Percentiles rank a stretch among this genome's conserved stretches.
phyloP scores from a whole-genome alignment of 2,113 vertebrate genomes.

The Dasyprocta punctata region DNA sequence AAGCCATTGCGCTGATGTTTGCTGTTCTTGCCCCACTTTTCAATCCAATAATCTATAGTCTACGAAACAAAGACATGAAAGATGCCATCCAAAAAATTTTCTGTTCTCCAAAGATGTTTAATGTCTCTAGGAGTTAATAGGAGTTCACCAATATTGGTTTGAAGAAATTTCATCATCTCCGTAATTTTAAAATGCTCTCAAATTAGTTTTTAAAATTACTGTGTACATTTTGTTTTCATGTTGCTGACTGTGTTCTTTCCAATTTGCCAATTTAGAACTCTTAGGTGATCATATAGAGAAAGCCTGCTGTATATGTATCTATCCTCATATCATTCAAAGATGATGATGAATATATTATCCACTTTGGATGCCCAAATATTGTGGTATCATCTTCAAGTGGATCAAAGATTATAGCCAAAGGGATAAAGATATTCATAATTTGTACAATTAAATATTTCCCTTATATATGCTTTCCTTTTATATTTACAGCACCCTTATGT shows the following conservation, averaged over 20 bases:
- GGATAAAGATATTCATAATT: neutral
- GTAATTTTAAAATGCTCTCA: neutral
- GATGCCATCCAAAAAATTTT: constrained; percentile 63
- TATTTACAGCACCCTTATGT: neutral
- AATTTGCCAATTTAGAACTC: neutral
- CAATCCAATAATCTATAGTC: constrained; percentile 79
- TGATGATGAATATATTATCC: neutral
- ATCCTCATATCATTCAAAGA: neutral
- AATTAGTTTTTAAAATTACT: neutral
- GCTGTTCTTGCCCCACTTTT: constrained; percentile 76
- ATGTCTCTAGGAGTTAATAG: neutral
- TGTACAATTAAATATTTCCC: neutral
- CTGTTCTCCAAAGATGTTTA: neutral
- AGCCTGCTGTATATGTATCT: neutral
- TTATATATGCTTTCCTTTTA: neutral
- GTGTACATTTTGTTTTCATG: neutral
- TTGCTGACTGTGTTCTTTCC: neutral
- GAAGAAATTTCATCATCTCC: neutral
- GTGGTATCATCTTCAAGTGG: neutral
- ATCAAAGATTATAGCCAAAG: neutral
- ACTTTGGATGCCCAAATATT: neutral
- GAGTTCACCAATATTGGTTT: neutral
- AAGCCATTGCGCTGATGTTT: constrained; percentile 71
- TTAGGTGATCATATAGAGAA: neutral
- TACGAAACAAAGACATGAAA: constrained; percentile 79